Evolutionary conservation across 2,888 invertebrate genomes (phyloP).

Genomic region (Cylindroiulus punctatus): DNA sequence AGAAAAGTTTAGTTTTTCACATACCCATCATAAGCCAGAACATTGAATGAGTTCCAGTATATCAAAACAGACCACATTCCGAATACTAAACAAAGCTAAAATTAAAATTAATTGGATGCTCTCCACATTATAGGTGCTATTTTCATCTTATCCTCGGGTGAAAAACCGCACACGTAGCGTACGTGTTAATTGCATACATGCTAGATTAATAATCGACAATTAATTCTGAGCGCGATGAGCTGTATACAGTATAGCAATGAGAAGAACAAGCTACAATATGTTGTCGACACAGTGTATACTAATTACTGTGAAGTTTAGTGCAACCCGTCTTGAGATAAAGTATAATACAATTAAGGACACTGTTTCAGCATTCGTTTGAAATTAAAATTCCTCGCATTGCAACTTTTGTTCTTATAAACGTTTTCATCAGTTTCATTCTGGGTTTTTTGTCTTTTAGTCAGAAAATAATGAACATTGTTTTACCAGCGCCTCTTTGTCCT

Average conservation of each 20-base stretch:
- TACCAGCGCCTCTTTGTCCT: background rate
- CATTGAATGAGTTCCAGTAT: too few relatives aligned
- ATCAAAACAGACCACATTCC: too few relatives aligned
- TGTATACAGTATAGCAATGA: background rate
- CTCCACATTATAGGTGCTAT: background rate
- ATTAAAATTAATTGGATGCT: background rate
- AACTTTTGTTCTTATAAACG: background rate
- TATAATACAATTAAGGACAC: background rate
- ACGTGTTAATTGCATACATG: background rate
- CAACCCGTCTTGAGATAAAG: background rate
- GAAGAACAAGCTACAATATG: background rate
- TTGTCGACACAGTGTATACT: background rate
- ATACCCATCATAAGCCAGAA: too few relatives aligned
- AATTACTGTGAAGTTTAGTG: background rate
- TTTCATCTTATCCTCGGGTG: background rate
- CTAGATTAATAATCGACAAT: too few relatives aligned
- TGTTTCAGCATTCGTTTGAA: background rate
- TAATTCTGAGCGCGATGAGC: too few relatives aligned
- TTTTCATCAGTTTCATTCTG: background rate
- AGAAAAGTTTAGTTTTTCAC: too few relatives aligned
- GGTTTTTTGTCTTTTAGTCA: background rate
- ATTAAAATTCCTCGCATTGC: slow-evolving; percentile 5
- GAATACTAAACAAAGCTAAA: background rate
- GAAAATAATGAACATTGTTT: background rate
- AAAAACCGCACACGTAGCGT: background rate